Conservation (phyloP, 2,113 vertebrate genomes). For the Alligator mississippiensis region DNA sequence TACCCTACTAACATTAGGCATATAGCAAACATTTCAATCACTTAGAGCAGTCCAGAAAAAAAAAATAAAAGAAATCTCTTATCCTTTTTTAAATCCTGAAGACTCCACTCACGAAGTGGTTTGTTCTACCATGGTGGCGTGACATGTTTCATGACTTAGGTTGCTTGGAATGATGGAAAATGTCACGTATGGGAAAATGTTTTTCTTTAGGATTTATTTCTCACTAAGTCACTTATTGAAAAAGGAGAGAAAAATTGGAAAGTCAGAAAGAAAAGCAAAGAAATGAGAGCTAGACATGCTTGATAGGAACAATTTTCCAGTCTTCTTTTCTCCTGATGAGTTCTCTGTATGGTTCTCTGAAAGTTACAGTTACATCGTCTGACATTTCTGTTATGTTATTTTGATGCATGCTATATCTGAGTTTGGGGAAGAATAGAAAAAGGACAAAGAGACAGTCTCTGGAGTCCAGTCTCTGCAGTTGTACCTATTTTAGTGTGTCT, state of each 20-base stretch:
- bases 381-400: conserved; percentile 31
- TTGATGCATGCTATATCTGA: background rate
- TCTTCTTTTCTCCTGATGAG: background rate
- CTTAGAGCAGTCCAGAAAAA: conserved; percentile 48
- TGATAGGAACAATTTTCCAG: background rate
- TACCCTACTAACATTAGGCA: background rate
- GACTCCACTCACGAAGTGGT: background rate
- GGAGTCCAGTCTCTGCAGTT: background rate
- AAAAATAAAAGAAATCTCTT: conserved; percentile 12
- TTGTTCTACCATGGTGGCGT: conserved; percentile 51
- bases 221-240: conserved; percentile 44
- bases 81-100: conserved; percentile 25
- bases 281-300: conserved; percentile 2
- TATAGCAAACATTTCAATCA: conserved; percentile 64
- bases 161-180: background rate
- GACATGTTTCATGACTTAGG: conserved; percentile 32
- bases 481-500: background rate
- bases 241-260: conserved; percentile 30
- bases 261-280: conserved; percentile 45
- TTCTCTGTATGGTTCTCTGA: background rate
- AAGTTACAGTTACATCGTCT: conserved; percentile 9
- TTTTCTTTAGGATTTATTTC: conserved; percentile 13
- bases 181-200: no score
- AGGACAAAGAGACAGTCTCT: conserved; percentile 20
- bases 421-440: conserved; percentile 29